These are phyloP conservation scores for Drosophila eohydei DNA, from an alignment of 2,888 invertebrate genomes.

Conservation along the genomic window DNA sequence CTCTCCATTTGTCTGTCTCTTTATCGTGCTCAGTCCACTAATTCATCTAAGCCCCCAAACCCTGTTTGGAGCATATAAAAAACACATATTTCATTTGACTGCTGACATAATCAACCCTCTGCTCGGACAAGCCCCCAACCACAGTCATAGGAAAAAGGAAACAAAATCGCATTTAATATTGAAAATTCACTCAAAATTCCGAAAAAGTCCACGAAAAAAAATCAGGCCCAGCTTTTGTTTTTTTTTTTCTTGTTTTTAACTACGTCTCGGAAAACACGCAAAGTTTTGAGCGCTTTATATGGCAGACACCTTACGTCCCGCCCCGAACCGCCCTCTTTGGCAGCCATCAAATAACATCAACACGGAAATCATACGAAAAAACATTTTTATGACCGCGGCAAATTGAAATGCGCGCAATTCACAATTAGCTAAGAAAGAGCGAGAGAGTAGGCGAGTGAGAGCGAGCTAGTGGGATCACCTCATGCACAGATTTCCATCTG, in stretches of 20 bases:
- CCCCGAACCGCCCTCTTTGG: not conserved
- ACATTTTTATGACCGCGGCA: slow-evolving; percentile 66
- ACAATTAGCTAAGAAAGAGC: slow-evolving; percentile 52
- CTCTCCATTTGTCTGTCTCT: not conserved
- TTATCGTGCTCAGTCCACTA: slow-evolving; percentile 17
- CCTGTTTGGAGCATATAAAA: slow-evolving; percentile 39
- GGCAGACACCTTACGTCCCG: slow-evolving; percentile 6
- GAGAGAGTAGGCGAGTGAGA: not conserved
- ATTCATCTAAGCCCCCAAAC: slow-evolving; percentile 32
- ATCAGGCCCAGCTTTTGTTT: not conserved
- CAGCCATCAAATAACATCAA: slow-evolving; percentile 29
- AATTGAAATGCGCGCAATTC: slow-evolving; percentile 73
- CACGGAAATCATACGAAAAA: slow-evolving; percentile 70
- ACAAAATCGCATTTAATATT: slow-evolving; percentile 24
- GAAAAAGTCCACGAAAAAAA: slow-evolving; percentile 17
- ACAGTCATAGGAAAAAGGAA: not conserved
- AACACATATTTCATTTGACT: slow-evolving; percentile 51
- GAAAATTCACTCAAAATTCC: slow-evolving; percentile 26
- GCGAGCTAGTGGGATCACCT: slow-evolving; percentile 23
- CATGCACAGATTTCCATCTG: slow-evolving; percentile 55
- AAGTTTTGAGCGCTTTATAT: slow-evolving; percentile 18
- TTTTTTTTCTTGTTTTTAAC: not conserved
- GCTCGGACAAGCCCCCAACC: slow-evolving; percentile 21
- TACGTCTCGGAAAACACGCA: slow-evolving; percentile 21
- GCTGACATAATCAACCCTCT: slow-evolving; percentile 62